Evolutionary conservation across 2,113 vertebrate species (phyloP).

Genomic region (Paramormyrops kingsleyae): DNA sequence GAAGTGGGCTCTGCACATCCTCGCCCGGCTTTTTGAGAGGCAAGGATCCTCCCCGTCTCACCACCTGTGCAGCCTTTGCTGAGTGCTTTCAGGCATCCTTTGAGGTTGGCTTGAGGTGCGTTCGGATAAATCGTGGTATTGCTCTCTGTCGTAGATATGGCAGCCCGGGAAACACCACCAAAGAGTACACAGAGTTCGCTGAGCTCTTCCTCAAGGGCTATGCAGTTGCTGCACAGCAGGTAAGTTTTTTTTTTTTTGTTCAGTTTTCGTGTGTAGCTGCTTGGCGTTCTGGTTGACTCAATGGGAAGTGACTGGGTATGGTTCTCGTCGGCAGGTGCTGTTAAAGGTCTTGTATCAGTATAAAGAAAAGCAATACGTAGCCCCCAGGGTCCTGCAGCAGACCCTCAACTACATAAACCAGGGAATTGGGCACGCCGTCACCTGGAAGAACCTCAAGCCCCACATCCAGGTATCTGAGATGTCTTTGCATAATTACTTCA

Average conservation of each 20-base stretch:
- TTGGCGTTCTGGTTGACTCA: not conserved
- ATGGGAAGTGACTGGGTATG: not conserved
- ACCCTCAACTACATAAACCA: conserved; percentile 96
- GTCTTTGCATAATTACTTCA: not conserved
- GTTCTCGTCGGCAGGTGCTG: conserved; percentile 71
- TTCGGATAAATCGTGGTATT: not conserved
- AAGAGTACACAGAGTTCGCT: conserved; percentile 96
- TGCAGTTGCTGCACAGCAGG: conserved; percentile 88
- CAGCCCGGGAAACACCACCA: conserved; percentile 97
- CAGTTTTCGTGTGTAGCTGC: not conserved
- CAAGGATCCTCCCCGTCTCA: conserved; percentile 34
- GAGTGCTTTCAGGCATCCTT: conserved; percentile 9
- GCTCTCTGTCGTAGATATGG: conserved; percentile 71
- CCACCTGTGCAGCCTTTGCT: not conserved
- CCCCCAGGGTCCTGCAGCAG: conserved; percentile 94
- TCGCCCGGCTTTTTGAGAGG: conserved; percentile 97
- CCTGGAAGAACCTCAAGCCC: conserved; percentile 96
- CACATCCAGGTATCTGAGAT: conserved; percentile 79
- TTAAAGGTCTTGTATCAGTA: conserved; percentile 95
- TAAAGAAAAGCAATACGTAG: conserved; percentile 95
- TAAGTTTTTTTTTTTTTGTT: conserved; percentile 37
- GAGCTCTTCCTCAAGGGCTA: conserved; percentile 97
- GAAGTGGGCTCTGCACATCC: conserved; percentile 98
- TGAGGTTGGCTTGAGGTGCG: not conserved
- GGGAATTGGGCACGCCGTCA: conserved; percentile 91